Evolutionary conservation across 2,888 invertebrate genomes (phyloP), one percentile per base, ranked within the genome.

Genomic region (Andrena bucephala): DNA sequence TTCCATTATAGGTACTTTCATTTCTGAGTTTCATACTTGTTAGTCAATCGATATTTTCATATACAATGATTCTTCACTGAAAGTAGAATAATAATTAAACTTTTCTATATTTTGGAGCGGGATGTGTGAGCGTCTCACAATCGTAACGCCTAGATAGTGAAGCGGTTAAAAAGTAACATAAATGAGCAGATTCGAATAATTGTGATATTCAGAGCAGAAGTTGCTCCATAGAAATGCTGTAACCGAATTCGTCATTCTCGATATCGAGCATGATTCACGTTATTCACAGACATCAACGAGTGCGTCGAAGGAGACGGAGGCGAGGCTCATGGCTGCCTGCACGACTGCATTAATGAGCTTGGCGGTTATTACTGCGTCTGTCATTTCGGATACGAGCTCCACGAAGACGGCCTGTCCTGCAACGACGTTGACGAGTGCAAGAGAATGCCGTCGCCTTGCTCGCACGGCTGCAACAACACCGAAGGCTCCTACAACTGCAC

Each of bases 281-380:
- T 57, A 33, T 77, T 83, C 62, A 24, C 90, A 95, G 96, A 96
- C 90, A 93, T 95, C 76, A 94, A 96, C 91, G 96, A 96, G 90
- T 96, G 96, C 91, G 83, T 91, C 13, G 94, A 92, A 69, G 90
- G 94, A 7, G 94, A 94, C 82, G 92, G 91, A n/a, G 90, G 90
- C 3, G 95, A 95, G 65, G 94, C 95, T 85, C 95, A 94, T 69
- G 95, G 94, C 66, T 95, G 95, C 89, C 94, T 95, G 27, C 95
- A 95, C 84, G 92, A 92, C 50, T 95, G 95, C 85, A 90, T 94
- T 63, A 94, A 95, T 83, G 94, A 94, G 63, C 88, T 92, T 50
- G 94, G 94, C 33, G 84, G 90, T 27, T 92, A 90, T 90, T 93
- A 87, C 89, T 95, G 95, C 90, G 93, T 89, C 59, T 95, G 94